Conservation (phyloP, 2,888 invertebrate genomes). For the Epirrhoe tristata region DNA sequence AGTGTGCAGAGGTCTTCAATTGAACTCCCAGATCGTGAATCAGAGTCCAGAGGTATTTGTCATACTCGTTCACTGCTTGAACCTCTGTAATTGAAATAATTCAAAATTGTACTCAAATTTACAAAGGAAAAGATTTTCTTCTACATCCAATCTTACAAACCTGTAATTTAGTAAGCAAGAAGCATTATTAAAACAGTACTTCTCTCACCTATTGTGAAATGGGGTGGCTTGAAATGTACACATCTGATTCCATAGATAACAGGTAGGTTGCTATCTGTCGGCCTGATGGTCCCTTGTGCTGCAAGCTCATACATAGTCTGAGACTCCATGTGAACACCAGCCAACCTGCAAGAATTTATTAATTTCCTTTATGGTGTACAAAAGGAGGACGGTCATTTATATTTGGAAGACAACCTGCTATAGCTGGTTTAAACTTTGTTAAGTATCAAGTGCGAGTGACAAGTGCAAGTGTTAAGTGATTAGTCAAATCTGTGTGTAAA, state of each 20-base stretch:
- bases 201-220: slow-evolving; percentile 91
- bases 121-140: too few species aligned
- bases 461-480: too few species aligned
- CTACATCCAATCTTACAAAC: too few species aligned
- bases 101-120: background rate
- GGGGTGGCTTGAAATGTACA: slow-evolving; percentile 91
- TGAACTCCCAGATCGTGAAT: slow-evolving; percentile 93
- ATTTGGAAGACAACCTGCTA: too few species aligned
- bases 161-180: too few species aligned
- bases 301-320: slow-evolving; percentile 97
- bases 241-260: slow-evolving; percentile 95
- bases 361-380: background rate
- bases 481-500: too few species aligned
- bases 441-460: too few species aligned
- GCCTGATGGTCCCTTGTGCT: slow-evolving; percentile 91
- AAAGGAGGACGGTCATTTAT: too few species aligned
- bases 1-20: slow-evolving; percentile 92
- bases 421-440: too few species aligned
- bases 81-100: slow-evolving; percentile 87
- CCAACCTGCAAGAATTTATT: slow-evolving; percentile 77
- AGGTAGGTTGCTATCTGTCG: slow-evolving; percentile 88
- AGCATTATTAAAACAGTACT: background rate
- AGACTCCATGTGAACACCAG: slow-evolving; percentile 93
- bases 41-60: slow-evolving; percentile 90
- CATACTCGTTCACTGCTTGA: slow-evolving; percentile 94